Conservation (phyloP, 2,113 vertebrate species). For the Gallinago media region DNA sequence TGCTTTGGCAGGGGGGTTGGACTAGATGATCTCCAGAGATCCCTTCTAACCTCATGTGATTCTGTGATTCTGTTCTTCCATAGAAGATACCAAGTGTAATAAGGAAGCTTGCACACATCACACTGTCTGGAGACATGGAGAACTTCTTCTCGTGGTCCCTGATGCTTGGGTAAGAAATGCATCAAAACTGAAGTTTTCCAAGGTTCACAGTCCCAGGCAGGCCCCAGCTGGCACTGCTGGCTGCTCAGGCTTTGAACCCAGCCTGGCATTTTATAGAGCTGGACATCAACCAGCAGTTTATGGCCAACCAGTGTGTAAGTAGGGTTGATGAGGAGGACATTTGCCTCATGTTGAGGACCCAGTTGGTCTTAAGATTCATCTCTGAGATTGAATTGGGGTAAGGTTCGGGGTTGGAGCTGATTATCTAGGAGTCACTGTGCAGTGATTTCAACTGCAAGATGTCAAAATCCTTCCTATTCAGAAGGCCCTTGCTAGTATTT, state of each 20-base stretch:
- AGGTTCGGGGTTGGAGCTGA: background rate
- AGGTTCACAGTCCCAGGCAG: accelerated
- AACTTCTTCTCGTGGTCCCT: background rate
- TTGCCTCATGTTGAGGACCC: background rate
- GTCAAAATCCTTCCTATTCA: background rate
- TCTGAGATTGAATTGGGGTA: background rate
- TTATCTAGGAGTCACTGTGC: background rate
- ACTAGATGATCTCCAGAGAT: too few relatives aligned
- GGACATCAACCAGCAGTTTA: background rate
- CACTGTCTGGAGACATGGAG: background rate
- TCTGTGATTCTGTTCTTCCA: background rate
- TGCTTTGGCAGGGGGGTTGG: too few relatives aligned
- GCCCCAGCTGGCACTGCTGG: background rate
- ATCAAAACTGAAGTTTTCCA: background rate
- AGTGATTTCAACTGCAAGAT: background rate
- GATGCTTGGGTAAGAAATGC: background rate
- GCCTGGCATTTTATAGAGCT: background rate
- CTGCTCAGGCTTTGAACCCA: background rate
- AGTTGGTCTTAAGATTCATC: background rate
- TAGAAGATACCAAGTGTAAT: accelerated
- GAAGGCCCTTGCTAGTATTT: background rate
- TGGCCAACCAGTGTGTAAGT: background rate
- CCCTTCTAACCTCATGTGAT: too few relatives aligned
- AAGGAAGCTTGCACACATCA: background rate
- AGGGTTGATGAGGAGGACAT: background rate